These are phyloP conservation scores for Cliona cf. orientalis DNA, from an alignment of 37 sponge, comb jelly and placozoan species.

Conservation along the genomic window DNA sequence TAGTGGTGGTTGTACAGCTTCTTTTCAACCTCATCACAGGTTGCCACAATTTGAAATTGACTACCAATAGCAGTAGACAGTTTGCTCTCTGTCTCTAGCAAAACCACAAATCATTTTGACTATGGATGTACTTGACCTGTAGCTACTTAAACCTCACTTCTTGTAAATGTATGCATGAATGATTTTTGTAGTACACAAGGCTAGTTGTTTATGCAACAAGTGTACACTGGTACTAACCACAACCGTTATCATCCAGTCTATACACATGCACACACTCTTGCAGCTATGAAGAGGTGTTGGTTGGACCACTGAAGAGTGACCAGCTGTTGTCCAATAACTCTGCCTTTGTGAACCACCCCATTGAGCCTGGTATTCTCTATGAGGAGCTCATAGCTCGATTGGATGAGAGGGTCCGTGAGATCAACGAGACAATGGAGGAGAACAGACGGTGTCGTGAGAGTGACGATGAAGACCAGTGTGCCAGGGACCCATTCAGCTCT, in stretches of 20 bases:
- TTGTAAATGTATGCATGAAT: too few species aligned
- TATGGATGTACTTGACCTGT: too few species aligned
- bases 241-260: background rate
- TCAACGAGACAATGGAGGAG: constrained; percentile 17
- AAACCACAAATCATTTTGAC: too few species aligned
- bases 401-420: background rate
- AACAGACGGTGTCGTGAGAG: constrained; percentile 25
- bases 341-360: background rate
- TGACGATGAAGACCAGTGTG: constrained; percentile 64
- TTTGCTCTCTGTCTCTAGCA: too few species aligned
- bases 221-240: background rate
- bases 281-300: constrained; percentile 22
- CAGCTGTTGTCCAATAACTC: constrained; percentile 43
- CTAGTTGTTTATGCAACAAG: too few species aligned
- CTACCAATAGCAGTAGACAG: too few species aligned
- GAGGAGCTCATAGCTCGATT: background rate
- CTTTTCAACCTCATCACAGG: too few species aligned
- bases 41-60: too few species aligned
- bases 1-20: too few species aligned
- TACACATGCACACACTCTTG: background rate
- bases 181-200: too few species aligned
- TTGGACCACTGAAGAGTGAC: constrained; percentile 10
- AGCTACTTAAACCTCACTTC: too few species aligned
- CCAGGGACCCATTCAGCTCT: background rate
- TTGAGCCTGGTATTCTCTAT: constrained; percentile 15